These are phyloP conservation scores for Pelobates cultripes DNA, from an alignment of 2,797 vertebrate genomes.

Conservation along the genomic window DNA sequence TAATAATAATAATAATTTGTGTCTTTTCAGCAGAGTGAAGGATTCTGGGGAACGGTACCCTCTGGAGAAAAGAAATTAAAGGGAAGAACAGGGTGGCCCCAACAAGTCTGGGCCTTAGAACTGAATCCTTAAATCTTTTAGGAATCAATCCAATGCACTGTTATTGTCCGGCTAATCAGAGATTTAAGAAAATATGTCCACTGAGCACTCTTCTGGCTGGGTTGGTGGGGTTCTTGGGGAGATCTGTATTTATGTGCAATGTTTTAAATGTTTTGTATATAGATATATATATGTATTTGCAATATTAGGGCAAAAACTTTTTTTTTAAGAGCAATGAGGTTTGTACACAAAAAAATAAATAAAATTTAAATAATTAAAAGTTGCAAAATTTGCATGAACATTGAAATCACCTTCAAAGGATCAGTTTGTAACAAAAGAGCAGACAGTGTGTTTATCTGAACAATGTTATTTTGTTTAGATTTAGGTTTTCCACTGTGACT, in stretches of 20 bases:
- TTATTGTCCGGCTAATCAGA: slow-evolving; percentile 17
- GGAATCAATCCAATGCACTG: slow-evolving; percentile 23
- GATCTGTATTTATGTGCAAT: slow-evolving; percentile 66
- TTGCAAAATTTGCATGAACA: slow-evolving; percentile 4
- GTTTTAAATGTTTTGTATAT: slow-evolving; percentile 37
- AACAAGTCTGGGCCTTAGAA: slow-evolving; percentile 96
- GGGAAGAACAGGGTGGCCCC: slow-evolving; percentile 93
- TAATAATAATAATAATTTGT: neutral
- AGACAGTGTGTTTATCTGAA: slow-evolving; percentile 32
- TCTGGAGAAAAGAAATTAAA: slow-evolving; percentile 88
- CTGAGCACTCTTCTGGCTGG: slow-evolving; percentile 49
- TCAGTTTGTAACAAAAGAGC: neutral
- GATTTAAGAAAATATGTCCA: slow-evolving; percentile 24
- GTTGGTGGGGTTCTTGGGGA: slow-evolving; percentile 12
- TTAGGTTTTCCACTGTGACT: slow-evolving; percentile 15
- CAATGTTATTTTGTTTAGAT: slow-evolving; percentile 6
- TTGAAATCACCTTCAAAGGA: slow-evolving; percentile 16
- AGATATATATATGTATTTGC: slow-evolving; percentile 49
- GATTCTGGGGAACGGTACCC: slow-evolving; percentile 76
- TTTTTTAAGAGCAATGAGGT: slow-evolving; percentile 25
- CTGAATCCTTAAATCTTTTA: slow-evolving; percentile 82
- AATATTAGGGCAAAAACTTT: slow-evolving; percentile 55
- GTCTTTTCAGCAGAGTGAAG: slow-evolving; percentile 75
- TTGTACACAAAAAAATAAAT: slow-evolving; percentile 35
- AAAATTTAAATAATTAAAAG: neutral